phyloP scores from a whole-genome alignment of 2,113 vertebrate species.

The Pomatorhinus ruficollis region DNA sequence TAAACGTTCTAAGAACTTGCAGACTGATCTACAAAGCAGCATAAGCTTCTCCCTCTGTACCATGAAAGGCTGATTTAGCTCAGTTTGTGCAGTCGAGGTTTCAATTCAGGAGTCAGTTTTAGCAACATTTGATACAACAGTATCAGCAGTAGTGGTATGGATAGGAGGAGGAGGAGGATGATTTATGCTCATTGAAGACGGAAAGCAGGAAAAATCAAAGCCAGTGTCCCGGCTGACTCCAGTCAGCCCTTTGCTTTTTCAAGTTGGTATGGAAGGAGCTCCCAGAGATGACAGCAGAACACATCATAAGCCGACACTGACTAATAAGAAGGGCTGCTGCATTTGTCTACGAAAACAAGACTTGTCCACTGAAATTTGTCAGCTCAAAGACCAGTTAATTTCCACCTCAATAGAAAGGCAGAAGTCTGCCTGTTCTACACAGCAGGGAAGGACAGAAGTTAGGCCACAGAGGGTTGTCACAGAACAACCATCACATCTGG shows the following conservation, averaged over 20 bases:
- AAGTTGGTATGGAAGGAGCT: background rate
- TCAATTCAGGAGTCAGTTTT: background rate
- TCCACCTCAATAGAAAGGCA: background rate
- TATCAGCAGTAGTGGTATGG: background rate
- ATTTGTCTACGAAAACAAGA: background rate
- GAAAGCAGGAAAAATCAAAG: background rate
- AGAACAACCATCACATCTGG: background rate
- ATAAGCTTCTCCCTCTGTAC: background rate
- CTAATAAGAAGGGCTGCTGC: background rate
- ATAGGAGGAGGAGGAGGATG: background rate
- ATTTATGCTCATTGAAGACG: background rate
- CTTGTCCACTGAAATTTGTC: background rate
- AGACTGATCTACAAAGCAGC: background rate
- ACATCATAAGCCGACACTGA: background rate
- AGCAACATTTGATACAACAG: background rate
- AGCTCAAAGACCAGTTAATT: background rate
- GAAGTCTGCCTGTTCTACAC: background rate
- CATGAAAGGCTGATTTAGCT: background rate
- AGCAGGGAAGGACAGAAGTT: background rate
- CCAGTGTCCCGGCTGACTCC: background rate
- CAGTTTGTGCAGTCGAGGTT: background rate
- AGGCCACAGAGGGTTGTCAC: background rate
- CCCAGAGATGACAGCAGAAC: background rate
- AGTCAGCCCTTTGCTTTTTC: background rate
- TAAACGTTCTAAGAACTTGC: background rate